These are phyloP conservation scores for Micrasema minimum DNA, from an alignment of 1,140 invertebrate genomes.

Conservation along the genomic window DNA sequence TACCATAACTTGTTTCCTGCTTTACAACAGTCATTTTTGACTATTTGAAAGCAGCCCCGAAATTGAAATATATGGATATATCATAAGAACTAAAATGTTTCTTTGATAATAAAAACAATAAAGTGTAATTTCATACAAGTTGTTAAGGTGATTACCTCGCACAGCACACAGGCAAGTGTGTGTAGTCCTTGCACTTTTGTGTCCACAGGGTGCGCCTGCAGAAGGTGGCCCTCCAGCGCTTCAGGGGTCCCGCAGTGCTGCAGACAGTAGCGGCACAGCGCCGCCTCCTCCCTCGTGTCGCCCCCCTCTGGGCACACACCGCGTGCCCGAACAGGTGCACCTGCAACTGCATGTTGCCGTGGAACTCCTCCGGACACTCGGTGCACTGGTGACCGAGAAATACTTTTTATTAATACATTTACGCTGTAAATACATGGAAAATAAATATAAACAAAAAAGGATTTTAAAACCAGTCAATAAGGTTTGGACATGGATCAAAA, in stretches of 20 bases:
- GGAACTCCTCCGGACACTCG: slow-evolving; percentile 68
- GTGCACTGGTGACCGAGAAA: slow-evolving; percentile 68
- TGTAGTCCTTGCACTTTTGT: slow-evolving; percentile 66
- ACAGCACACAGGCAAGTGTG: slow-evolving; percentile 75
- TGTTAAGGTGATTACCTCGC: slow-evolving; percentile 68
- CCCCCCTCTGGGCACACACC: slow-evolving; percentile 58
- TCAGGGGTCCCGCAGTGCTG: slow-evolving; percentile 64
- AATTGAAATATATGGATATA: no score
- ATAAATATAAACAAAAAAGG: no score
- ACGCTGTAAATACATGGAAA: no score
- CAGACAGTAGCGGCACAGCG: slow-evolving; percentile 70
- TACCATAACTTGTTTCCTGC: no score
- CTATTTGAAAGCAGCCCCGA: no score
- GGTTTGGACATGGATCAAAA: no score
- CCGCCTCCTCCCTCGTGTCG: slow-evolving; percentile 57
- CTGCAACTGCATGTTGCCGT: slow-evolving; percentile 74
- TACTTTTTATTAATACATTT: no score
- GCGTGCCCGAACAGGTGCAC: slow-evolving; percentile 77
- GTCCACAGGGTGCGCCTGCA: slow-evolving; percentile 69
- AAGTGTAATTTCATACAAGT: no score
- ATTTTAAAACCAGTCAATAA: no score
- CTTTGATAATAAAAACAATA: no score
- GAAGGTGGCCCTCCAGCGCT: slow-evolving; percentile 67
- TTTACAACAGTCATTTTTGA: no score
- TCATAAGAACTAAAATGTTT: no score